Evolutionary conservation across 2,888 invertebrate genomes (phyloP).

Genomic region (Cantharis nigra): DNA sequence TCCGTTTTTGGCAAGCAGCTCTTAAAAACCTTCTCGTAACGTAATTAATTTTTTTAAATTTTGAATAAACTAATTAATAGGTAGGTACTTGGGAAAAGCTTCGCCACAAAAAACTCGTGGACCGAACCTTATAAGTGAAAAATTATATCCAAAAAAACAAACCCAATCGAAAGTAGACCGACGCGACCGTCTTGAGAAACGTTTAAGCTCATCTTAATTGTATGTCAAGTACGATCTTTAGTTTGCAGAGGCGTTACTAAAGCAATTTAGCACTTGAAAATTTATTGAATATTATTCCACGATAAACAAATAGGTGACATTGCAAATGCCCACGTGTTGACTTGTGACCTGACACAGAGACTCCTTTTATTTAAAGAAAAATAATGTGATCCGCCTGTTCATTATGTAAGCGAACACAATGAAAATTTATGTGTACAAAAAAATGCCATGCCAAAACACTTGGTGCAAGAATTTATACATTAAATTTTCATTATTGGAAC

Average conservation of each 20-base stretch:
- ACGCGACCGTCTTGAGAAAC: neutral
- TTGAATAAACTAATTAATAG: neutral
- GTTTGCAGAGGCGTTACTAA: conserved; percentile 10
- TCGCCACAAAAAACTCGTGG: neutral
- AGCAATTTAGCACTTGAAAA: conserved; percentile 10
- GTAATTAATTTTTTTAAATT: neutral
- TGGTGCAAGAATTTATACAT: neutral
- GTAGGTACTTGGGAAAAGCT: neutral
- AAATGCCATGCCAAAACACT: neutral
- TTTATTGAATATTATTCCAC: neutral
- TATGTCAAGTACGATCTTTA: neutral
- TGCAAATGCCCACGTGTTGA: conserved; percentile 10
- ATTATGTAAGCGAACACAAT: conserved; percentile 11
- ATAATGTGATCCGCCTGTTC: neutral
- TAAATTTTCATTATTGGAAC: neutral
- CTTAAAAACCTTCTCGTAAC: neutral
- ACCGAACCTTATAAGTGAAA: neutral
- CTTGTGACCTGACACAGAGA: conserved; percentile 4
- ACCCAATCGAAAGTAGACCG: neutral
- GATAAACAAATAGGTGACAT: conserved; percentile 4
- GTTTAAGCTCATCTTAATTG: neutral
- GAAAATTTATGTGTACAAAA: conserved; percentile 5
- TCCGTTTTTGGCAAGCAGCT: neutral
- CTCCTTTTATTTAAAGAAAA: conserved; percentile 3
- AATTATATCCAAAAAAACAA: neutral